phyloP scores from a whole-genome alignment of 2,113 vertebrate genomes.

The Sclerurus mexicanus region DNA sequence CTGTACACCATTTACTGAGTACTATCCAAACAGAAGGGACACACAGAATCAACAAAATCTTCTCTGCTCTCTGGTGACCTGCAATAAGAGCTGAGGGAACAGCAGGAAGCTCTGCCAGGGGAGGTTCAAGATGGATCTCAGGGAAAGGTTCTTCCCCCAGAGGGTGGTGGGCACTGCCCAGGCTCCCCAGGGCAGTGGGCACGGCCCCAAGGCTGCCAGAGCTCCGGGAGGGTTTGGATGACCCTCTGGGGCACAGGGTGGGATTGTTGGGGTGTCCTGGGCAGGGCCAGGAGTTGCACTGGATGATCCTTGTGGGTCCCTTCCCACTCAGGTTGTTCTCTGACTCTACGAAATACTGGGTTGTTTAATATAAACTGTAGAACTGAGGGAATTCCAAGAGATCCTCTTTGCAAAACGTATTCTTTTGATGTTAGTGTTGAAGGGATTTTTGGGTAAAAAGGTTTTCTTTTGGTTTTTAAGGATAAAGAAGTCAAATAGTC shows the following conservation, averaged over 20 bases:
- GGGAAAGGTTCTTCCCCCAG: background rate
- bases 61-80: background rate
- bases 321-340: background rate
- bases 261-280: background rate
- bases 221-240: background rate
- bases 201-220: background rate
- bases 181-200: background rate
- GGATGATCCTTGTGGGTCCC: background rate
- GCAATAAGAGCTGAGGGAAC: accelerated
- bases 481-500: background rate
- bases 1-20: background rate
- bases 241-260: accelerated
- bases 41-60: background rate
- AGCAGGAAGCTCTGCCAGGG: background rate
- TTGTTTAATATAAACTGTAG: background rate
- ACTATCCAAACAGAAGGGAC: background rate
- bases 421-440: background rate
- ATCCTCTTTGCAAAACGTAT: background rate
- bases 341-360: background rate
- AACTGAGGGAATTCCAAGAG: background rate
- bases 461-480: background rate
- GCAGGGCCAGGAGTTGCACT: background rate
- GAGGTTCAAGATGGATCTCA: accelerated
- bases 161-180: background rate
- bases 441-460: background rate